These are phyloP conservation scores for Thermophis baileyi DNA, from an alignment of 2,113 vertebrate genomes.

Conservation along the genomic window DNA sequence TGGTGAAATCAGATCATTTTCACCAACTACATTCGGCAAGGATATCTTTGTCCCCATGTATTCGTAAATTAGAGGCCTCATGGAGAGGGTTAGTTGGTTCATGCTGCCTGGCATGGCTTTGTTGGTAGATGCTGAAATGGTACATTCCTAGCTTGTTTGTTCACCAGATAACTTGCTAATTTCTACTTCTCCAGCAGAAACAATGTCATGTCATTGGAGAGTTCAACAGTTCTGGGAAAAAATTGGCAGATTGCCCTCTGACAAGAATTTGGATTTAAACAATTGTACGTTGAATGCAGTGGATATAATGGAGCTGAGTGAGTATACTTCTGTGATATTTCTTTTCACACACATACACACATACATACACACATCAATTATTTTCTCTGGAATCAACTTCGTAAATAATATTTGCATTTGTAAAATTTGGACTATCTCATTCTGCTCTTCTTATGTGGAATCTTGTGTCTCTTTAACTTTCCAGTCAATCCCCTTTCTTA, in stretches of 20 bases:
- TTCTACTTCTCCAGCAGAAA: slow-evolving; percentile 39
- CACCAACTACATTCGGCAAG: not conserved
- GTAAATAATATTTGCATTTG: not conserved
- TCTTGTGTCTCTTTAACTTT: not conserved
- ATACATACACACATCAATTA: not conserved
- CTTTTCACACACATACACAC: not conserved
- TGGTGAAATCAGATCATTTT: not conserved
- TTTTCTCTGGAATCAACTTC: not conserved
- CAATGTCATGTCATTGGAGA: slow-evolving; percentile 63
- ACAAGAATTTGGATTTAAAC: slow-evolving; percentile 70
- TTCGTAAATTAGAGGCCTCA: not conserved
- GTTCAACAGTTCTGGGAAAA: slow-evolving; percentile 75
- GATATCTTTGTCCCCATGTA: not conserved
- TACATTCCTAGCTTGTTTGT: slow-evolving; percentile 24
- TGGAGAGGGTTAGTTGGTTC: not conserved
- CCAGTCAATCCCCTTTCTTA: not conserved
- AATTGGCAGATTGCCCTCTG: slow-evolving; percentile 71
- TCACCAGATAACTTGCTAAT: slow-evolving; percentile 46
- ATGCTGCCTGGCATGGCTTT: not conserved
- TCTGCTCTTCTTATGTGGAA: not conserved
- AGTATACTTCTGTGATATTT: slow-evolving; percentile 5
- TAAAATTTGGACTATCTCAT: not conserved
- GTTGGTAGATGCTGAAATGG: not conserved
- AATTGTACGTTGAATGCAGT: slow-evolving; percentile 74
- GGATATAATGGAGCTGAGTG: slow-evolving; percentile 77